These are phyloP conservation scores for Pagetopsis macropterus DNA, from an alignment of 2,797 vertebrate species.

Conservation along the genomic window DNA sequence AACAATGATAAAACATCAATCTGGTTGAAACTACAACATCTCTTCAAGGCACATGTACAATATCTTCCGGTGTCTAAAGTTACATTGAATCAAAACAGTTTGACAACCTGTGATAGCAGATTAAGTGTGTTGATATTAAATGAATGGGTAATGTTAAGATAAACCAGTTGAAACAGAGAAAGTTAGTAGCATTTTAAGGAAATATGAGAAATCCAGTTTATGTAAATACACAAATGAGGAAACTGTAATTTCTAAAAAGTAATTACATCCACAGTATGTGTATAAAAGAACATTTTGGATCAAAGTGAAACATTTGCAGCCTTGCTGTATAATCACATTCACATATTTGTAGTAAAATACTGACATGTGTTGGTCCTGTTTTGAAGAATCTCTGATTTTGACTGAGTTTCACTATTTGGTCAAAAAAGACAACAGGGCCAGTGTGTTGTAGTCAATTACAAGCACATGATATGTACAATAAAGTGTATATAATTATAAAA, in stretches of 20 bases:
- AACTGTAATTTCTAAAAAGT: constrained; percentile 52
- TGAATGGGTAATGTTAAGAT: constrained; percentile 27
- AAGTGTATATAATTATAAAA: constrained; percentile 24
- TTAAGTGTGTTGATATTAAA: constrained; percentile 23
- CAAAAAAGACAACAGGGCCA: constrained; percentile 22
- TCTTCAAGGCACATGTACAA: constrained; percentile 61
- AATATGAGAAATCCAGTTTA: too few species aligned
- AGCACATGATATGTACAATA: constrained; percentile 35
- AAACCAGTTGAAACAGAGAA: constrained; percentile 40
- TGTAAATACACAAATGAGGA: constrained; percentile 34
- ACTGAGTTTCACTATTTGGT: constrained; percentile 36
- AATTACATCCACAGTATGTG: constrained; percentile 52
- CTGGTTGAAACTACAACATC: constrained; percentile 46
- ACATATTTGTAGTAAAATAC: constrained; percentile 49
- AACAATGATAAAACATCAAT: constrained; percentile 55
- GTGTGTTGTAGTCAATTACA: constrained; percentile 10
- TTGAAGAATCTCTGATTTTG: constrained; percentile 15
- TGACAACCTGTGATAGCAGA: constrained; percentile 21
- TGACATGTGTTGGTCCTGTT: constrained; percentile 51
- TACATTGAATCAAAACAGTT: constrained; percentile 19
- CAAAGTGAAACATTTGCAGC: constrained; percentile 38
- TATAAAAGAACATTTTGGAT: constrained; percentile 47
- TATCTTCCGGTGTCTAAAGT: constrained; percentile 44
- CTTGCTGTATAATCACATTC: constrained; percentile 49
- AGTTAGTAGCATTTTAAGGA: constrained; percentile 18